phyloP scores from a whole-genome alignment of 2,888 invertebrate genomes.

The Drosophila colorata region DNA sequence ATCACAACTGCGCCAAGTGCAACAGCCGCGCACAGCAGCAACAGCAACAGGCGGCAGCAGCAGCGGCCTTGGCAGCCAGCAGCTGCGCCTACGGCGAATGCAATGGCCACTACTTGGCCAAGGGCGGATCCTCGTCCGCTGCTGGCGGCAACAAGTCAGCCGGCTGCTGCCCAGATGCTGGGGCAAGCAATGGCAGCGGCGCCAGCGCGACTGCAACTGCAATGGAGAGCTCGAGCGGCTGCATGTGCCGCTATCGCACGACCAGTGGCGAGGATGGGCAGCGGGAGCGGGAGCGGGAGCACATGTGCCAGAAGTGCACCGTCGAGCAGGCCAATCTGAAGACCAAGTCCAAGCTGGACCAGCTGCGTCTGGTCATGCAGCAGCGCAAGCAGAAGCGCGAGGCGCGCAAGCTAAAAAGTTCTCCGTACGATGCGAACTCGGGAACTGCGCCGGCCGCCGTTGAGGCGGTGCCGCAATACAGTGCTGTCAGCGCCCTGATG shows the following conservation, averaged over 20 bases:
- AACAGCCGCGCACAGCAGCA: slow-evolving; percentile 61
- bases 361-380: slow-evolving; percentile 95
- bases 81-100: slow-evolving; percentile 76
- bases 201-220: no score
- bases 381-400: slow-evolving; percentile 94
- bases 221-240: slow-evolving; percentile 61
- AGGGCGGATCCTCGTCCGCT: slow-evolving; percentile 21
- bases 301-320: slow-evolving; percentile 85
- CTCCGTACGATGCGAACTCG: slow-evolving; percentile 87
- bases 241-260: slow-evolving; percentile 78
- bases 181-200: slow-evolving; percentile 23
- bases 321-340: slow-evolving; percentile 91
- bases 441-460: neutral
- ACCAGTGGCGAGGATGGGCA: slow-evolving; percentile 28
- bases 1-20: slow-evolving; percentile 79
- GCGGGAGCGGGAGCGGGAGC: slow-evolving; percentile 65
- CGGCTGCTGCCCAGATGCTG: slow-evolving; percentile 32
- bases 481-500: slow-evolving; percentile 54
- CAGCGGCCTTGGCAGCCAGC: slow-evolving; percentile 39
- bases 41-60: slow-evolving; percentile 43
- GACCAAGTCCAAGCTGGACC: slow-evolving; percentile 94
- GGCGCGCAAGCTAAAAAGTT: slow-evolving; percentile 89
- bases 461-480: slow-evolving; percentile 41
- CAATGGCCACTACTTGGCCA: slow-evolving; percentile 73
- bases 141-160: slow-evolving; percentile 11